Percentiles rank a stretch among this genome's conserved stretches.
These are phyloP conservation scores for Drosophila maculinotata DNA, from an alignment of 2,888 invertebrate species.

Conservation along the genomic window DNA sequence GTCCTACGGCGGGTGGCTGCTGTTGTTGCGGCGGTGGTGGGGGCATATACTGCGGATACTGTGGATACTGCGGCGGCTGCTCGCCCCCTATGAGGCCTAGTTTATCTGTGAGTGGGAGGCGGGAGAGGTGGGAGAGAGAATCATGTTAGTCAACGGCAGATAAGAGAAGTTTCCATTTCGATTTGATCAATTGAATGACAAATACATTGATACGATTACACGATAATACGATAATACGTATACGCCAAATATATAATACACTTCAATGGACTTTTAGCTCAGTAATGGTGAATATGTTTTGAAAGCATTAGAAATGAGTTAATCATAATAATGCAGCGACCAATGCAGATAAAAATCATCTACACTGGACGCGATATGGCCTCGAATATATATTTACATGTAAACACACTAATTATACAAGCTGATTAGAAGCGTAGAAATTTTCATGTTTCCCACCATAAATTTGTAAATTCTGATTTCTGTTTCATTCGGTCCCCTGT, in stretches of 20 bases:
- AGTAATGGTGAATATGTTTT: slow-evolving; percentile 30
- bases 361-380: slow-evolving; percentile 1
- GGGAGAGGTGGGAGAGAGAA: slow-evolving; percentile 20
- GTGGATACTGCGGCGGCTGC: slow-evolving; percentile 84
- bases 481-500: slow-evolving; percentile 12
- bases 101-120: slow-evolving; percentile 73
- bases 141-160: slow-evolving; percentile 5
- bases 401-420: slow-evolving; percentile 9
- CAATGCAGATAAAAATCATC: slow-evolving; percentile 11
- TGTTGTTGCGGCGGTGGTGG: slow-evolving; percentile 86
- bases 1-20: slow-evolving; percentile 86
- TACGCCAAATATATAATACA: slow-evolving; percentile 64
- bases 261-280: slow-evolving; percentile 58
- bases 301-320: slow-evolving; percentile 33
- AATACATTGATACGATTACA: slow-evolving; percentile 58
- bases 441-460: slow-evolving; percentile 20
- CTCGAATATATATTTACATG: slow-evolving; percentile 22
- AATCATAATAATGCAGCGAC: no score
- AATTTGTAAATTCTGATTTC: background rate
- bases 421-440: slow-evolving; percentile 22
- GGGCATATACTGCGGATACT: slow-evolving; percentile 85
- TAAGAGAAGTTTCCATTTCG: background rate
- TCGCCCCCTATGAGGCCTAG: slow-evolving; percentile 84
- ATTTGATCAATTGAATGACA: slow-evolving; percentile 49
- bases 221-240: slow-evolving; percentile 26